Evolutionary conservation across 2,888 invertebrate genomes (phyloP), one percentile per base, ranked within the genome.

Genomic region (Seira musarum): DNA sequence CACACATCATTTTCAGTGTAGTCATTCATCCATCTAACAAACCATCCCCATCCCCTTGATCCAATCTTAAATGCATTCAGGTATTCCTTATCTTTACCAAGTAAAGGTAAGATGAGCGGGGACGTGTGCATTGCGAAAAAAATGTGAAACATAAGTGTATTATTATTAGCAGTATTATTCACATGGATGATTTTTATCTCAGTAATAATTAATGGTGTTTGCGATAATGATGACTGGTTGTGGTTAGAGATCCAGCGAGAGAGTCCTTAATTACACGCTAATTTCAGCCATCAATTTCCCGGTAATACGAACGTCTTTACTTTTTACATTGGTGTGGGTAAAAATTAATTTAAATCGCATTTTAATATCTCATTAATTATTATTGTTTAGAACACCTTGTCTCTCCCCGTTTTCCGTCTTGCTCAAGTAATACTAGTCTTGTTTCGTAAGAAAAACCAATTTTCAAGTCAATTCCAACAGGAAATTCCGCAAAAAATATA

Each of bases 131-230:
- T n/a, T n/a, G 35, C 17, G 65, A 46, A 67, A 21, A 67, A 25
- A 64, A 2, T 24, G 64, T 57, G 17, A 69, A 30, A 46, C 35
- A 22, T 49, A 35, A 35, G 30, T 13, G 19, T 17, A 13, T n/a
- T n/a, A n/a, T n/a, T n/a, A n/a, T n/a, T n/a, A 24, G 57, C 10
- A 46, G 46, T 57, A 70, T 70, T 78, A 79, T 82, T 82, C 82
- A 82, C 82, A 82, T 80, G 82, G 80, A 82, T n/a, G n/a, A n/a
- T 82, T 68, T 79, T 82, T 82, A 82, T 82, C 79, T 73, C 80
- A 66, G 77, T 77, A 73, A 80, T 82, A 82, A 82, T 82, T 82
- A 82, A 82, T 77, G 80, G 80, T 77, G 69, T 82, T 80, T 80
- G 69, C 66, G 30, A 70, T 78, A 53, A 71, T 70, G 78, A 81